phyloP scores from a whole-genome alignment of 2,888 invertebrate species.

The Arenicola marina region DNA sequence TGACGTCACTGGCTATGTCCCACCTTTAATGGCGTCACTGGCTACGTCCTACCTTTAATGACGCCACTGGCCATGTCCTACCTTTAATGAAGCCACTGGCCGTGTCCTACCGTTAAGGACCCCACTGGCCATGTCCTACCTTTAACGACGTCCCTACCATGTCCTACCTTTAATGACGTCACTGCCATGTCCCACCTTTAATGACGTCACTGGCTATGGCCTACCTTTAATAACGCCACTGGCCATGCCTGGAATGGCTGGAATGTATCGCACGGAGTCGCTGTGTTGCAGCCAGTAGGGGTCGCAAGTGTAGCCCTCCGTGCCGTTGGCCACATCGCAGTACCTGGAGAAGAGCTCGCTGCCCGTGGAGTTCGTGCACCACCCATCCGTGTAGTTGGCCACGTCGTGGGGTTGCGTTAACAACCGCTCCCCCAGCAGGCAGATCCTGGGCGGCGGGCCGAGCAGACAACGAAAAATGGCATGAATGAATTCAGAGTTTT shows the following conservation, averaged over 20 bases:
- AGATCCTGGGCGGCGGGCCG: constrained; percentile 77
- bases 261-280: constrained; percentile 20
- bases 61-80: too few relatives aligned
- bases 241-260: constrained; percentile 36
- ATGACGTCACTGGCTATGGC: background rate
- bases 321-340: constrained; percentile 21
- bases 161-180: too few relatives aligned
- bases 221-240: constrained; percentile 32
- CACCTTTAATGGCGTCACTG: too few relatives aligned
- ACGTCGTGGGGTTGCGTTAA: constrained; percentile 69
- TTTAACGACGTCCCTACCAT: too few relatives aligned
- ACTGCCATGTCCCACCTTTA: too few relatives aligned
- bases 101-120: too few relatives aligned
- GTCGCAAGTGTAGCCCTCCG: constrained; percentile 17
- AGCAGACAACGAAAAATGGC: too few relatives aligned
- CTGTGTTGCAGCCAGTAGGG: constrained; percentile 13
- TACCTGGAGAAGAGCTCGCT: constrained; percentile 68
- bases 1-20: too few relatives aligned
- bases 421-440: constrained; percentile 81
- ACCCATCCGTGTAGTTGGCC: constrained; percentile 62
- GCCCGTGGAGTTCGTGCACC: constrained; percentile 76
- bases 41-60: too few relatives aligned
- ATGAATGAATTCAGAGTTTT: too few relatives aligned
- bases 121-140: too few relatives aligned
- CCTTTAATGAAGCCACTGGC: too few relatives aligned